Percentiles rank a stretch among this genome's conserved stretches.
phyloP scores from a whole-genome alignment of 2,888 invertebrate species.

The Phlogophora meticulosa region DNA sequence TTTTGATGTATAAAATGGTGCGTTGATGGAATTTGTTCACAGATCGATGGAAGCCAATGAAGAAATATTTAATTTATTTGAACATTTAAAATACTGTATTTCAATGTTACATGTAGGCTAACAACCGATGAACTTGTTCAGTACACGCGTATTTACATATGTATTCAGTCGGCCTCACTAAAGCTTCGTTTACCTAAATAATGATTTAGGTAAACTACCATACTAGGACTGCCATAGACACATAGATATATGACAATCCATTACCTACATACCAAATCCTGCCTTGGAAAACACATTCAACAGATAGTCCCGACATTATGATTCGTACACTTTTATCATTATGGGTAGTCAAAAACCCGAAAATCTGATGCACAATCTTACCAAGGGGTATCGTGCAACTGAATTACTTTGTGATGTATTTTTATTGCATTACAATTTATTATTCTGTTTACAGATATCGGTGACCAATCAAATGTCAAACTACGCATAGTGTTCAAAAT shows the following conservation, averaged over 20 bases:
- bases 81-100: background rate
- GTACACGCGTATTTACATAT: background rate
- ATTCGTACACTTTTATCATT: no score
- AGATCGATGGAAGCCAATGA: conserved; percentile 45
- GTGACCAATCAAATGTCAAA: conserved; percentile 24
- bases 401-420: no score
- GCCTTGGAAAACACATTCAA: no score
- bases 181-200: no score
- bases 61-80: conserved; percentile 25
- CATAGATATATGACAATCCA: no score
- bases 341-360: no score
- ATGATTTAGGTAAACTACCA: no score
- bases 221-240: no score
- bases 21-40: conserved; percentile 48
- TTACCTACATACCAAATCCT: no score
- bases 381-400: no score
- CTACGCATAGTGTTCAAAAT: conserved; percentile 66
- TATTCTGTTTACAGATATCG: conserved; percentile 30
- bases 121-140: background rate
- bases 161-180: background rate
- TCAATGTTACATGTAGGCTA: background rate
- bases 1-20: conserved; percentile 64
- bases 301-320: no score
- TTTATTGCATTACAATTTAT: background rate
- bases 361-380: no score